These are phyloP conservation scores for Cygnus olor DNA, from an alignment of 2,797 vertebrate species.

Conservation along the genomic window DNA sequence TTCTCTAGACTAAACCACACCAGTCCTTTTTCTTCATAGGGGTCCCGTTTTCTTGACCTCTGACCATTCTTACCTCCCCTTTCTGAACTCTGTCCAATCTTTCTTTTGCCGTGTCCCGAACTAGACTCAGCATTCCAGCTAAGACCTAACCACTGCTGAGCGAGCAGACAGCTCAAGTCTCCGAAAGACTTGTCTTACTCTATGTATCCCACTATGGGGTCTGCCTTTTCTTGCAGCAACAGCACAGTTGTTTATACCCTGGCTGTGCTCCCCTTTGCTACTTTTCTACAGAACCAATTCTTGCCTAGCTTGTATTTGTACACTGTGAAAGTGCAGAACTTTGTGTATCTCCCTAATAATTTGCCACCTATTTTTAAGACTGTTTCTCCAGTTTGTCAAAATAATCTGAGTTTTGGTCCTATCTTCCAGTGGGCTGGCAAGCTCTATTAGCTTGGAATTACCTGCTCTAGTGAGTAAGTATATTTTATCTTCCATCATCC, in stretches of 20 bases:
- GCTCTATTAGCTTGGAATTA: not conserved
- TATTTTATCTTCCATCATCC: constrained; percentile 4
- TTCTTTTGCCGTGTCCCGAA: not conserved
- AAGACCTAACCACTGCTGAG: not conserved
- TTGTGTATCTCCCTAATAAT: not conserved
- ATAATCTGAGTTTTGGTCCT: not conserved
- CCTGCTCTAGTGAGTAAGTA: not conserved
- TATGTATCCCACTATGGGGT: not conserved
- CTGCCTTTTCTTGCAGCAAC: not conserved
- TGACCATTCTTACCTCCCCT: not conserved
- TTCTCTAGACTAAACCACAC: not conserved
- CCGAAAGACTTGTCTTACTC: not conserved
- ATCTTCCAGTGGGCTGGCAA: not conserved
- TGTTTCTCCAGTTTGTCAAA: not conserved
- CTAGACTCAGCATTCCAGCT: not conserved
- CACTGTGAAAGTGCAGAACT: not conserved
- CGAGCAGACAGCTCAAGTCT: not conserved
- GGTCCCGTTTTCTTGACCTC: not conserved
- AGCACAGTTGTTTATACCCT: not conserved
- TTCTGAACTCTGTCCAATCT: not conserved
- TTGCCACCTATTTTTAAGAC: not conserved
- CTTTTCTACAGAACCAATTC: not conserved
- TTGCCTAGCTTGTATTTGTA: not conserved
- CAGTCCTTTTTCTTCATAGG: not conserved
- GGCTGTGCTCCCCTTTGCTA: not conserved